A percentile compares a stretch with the other conserved stretches of the same genome.
phyloP scores from a whole-genome alignment of 1,140 invertebrate species.

The Drosophila nasuta region DNA sequence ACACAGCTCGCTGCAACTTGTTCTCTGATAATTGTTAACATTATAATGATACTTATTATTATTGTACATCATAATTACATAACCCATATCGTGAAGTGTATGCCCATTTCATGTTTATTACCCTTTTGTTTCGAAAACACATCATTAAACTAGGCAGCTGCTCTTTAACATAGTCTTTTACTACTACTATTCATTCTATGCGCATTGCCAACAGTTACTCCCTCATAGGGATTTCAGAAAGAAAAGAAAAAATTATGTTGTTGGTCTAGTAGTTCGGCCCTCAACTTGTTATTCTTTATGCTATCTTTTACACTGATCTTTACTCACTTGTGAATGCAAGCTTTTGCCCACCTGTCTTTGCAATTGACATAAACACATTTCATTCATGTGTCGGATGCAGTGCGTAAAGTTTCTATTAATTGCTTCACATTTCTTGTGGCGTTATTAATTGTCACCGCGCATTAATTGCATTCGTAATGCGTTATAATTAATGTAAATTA shows the following conservation, averaged over 20 bases:
- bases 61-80: slow-evolving; percentile 13
- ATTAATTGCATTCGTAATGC: slow-evolving; percentile 76
- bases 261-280: slow-evolving; percentile 15
- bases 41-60: slow-evolving; percentile 15
- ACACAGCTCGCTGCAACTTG: neutral
- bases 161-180: neutral
- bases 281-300: slow-evolving; percentile 12
- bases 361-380: slow-evolving; percentile 23
- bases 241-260: neutral
- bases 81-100: neutral
- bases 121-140: neutral
- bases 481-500: slow-evolving; percentile 75
- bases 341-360: slow-evolving; percentile 22
- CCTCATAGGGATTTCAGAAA: neutral
- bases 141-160: neutral
- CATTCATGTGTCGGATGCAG: slow-evolving; percentile 13
- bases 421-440: slow-evolving; percentile 53
- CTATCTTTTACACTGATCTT: slow-evolving; percentile 22
- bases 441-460: slow-evolving; percentile 70
- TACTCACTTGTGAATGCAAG: slow-evolving; percentile 6
- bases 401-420: slow-evolving; percentile 48
- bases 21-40: slow-evolving; percentile 13
- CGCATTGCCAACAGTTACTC: neutral
- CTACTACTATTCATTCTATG: neutral
- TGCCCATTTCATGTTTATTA: slow-evolving; percentile 40